A percentile compares a stretch with the other conserved stretches of the same genome.
Conservation (phyloP, 2,888 invertebrate genomes). For the Parasteatoda lunata region DNA sequence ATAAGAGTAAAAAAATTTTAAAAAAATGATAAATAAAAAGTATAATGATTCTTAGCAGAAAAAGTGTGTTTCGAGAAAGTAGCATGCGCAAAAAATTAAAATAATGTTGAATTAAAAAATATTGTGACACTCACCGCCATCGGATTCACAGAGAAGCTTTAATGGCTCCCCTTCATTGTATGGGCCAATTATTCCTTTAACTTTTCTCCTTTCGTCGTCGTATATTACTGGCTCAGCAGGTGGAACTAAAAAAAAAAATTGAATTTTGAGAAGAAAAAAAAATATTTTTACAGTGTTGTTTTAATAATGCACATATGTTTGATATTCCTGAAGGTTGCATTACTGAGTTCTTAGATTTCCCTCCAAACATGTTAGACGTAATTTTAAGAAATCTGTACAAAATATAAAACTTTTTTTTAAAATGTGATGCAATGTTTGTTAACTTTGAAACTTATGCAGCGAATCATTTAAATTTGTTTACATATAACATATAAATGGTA, state of each 20-base stretch:
- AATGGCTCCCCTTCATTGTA: constrained; percentile 71
- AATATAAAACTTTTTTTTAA: no score
- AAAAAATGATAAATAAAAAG: no score
- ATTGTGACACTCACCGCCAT: constrained; percentile 77
- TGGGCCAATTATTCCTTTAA: constrained; percentile 70
- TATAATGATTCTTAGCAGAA: no score
- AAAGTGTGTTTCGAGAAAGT: no score
- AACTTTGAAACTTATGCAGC: no score
- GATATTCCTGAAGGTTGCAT: background rate
- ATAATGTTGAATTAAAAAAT: background rate
- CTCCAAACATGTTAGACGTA: background rate
- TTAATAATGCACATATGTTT: constrained; percentile 7
- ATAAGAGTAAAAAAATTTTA: no score
- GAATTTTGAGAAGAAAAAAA: background rate
- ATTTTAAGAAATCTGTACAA: no score
- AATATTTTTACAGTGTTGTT: background rate
- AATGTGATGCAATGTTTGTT: no score
- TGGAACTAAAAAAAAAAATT: constrained; percentile 76
- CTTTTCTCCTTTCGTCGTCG: constrained; percentile 79
- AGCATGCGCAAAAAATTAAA: no score
- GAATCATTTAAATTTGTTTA: no score
- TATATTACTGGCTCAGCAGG: constrained; percentile 86
- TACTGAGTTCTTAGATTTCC: constrained; percentile 14
- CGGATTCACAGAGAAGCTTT: constrained; percentile 69
- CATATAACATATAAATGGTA: no score